A percentile compares a stretch with the other conserved stretches of the same genome.
phyloP scores from a whole-genome alignment of 2,888 invertebrate genomes.

The Callyntrura guangdongensis region DNA sequence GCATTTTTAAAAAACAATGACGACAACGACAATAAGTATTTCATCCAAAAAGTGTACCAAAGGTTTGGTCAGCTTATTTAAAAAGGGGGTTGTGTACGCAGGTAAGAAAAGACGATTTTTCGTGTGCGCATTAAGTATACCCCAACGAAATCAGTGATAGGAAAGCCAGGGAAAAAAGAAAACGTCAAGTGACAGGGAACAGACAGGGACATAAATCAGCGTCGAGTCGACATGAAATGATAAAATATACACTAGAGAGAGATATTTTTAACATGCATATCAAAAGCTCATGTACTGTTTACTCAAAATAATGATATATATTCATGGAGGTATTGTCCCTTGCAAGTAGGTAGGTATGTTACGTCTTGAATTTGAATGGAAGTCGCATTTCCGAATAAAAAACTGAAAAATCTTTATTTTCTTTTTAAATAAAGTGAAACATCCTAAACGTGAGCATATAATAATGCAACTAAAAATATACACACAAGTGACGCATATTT shows the following conservation, averaged over 20 bases:
- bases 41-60: slow-evolving; percentile 43
- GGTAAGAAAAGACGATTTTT: not conserved
- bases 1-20: slow-evolving; percentile 9
- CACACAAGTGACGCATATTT: slow-evolving; percentile 20
- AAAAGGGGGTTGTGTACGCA: slow-evolving; percentile 21
- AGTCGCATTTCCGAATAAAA: slow-evolving; percentile 8
- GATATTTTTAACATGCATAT: slow-evolving; percentile 70
- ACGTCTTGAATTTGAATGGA: slow-evolving; percentile 45
- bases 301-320: slow-evolving; percentile 74
- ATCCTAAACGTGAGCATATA: slow-evolving; percentile 21
- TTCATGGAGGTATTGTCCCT: slow-evolving; percentile 37
- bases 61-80: slow-evolving; percentile 63
- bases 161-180: slow-evolving; percentile 31
- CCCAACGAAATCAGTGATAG: slow-evolving; percentile 11
- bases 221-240: slow-evolving; percentile 71
- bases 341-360: not conserved
- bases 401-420: not conserved
- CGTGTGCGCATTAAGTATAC: not conserved
- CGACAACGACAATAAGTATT: slow-evolving; percentile 14
- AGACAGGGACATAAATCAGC: slow-evolving; percentile 78
- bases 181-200: slow-evolving; percentile 66
- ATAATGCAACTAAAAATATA: slow-evolving; percentile 19
- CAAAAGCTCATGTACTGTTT: slow-evolving; percentile 74
- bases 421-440: not conserved
- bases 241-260: slow-evolving; percentile 66